Conservation (phyloP, 2,888 invertebrate species). For the Listrodromus nycthemerus region DNA sequence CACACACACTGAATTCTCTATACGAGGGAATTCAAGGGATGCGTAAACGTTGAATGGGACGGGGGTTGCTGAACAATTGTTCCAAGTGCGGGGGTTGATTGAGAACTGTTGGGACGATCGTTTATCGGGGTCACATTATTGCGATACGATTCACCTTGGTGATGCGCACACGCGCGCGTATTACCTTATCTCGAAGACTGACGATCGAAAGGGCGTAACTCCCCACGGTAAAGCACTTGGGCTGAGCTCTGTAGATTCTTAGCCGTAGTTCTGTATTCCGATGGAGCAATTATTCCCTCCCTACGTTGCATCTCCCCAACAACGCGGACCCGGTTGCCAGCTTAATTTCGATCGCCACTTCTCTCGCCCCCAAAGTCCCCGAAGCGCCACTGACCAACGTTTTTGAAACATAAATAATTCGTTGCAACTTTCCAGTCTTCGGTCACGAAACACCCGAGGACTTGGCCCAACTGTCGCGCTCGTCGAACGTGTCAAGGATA, state of each 20-base stretch:
- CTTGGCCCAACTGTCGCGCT: conserved; percentile 41
- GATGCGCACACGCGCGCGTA: conserved; percentile 9
- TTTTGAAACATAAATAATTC: conserved; percentile 51
- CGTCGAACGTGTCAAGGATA: conserved; percentile 20
- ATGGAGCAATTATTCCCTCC: conserved; percentile 57
- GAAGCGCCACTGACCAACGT: conserved; percentile 14
- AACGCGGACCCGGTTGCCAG: background rate
- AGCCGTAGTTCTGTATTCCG: background rate
- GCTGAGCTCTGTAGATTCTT: too few relatives aligned
- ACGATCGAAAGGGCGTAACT: too few relatives aligned
- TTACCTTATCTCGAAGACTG: too few relatives aligned
- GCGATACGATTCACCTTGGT: conserved; percentile 39
- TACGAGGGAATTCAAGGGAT: conserved; percentile 4
- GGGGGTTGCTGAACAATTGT: conserved; percentile 48
- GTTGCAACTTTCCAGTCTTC: background rate
- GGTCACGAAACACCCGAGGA: background rate
- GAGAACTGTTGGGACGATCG: background rate
- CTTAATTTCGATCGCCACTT: conserved; percentile 17
- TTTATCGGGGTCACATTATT: conserved; percentile 41
- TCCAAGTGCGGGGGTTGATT: conserved; percentile 19
- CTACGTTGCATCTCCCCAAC: background rate
- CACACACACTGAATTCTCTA: background rate
- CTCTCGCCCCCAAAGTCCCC: background rate
- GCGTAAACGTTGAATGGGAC: background rate
- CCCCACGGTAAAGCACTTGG: too few relatives aligned